phyloP scores from a whole-genome alignment of 2,113 vertebrate species.

The Acanthisitta chloris region DNA sequence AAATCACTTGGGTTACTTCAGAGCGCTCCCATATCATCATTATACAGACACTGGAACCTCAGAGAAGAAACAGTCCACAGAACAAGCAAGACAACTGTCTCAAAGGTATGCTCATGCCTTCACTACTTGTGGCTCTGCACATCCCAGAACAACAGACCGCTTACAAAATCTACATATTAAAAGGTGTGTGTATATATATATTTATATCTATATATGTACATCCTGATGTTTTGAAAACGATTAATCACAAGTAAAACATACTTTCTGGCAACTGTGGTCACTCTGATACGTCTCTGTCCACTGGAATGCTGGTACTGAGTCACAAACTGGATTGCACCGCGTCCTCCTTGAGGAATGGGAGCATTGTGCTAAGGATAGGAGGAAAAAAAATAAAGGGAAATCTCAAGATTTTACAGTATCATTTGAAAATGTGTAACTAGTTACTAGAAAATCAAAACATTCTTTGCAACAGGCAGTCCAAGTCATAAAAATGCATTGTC shows the following conservation, averaged over 20 bases:
- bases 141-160: neutral
- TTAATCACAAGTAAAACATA: conserved; percentile 62
- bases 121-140: neutral
- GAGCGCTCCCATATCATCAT: neutral
- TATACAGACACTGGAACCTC: neutral
- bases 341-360: conserved; percentile 89
- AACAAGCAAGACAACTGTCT: neutral
- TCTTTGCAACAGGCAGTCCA: neutral
- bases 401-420: neutral
- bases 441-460: neutral
- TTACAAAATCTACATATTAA: neutral
- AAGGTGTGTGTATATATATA: neutral
- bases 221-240: neutral
- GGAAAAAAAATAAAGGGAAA: neutral
- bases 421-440: neutral
- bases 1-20: neutral
- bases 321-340: conserved; percentile 88
- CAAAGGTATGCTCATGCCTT: neutral
- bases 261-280: conserved; percentile 89
- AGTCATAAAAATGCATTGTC: neutral
- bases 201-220: too few relatives aligned
- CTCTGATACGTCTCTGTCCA: conserved; percentile 86
- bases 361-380: conserved; percentile 82
- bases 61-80: neutral
- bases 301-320: conserved; percentile 92